Base-by-base conservation (phyloP, 2,797 vertebrate genomes). In the Gallinago stenura region DNA sequence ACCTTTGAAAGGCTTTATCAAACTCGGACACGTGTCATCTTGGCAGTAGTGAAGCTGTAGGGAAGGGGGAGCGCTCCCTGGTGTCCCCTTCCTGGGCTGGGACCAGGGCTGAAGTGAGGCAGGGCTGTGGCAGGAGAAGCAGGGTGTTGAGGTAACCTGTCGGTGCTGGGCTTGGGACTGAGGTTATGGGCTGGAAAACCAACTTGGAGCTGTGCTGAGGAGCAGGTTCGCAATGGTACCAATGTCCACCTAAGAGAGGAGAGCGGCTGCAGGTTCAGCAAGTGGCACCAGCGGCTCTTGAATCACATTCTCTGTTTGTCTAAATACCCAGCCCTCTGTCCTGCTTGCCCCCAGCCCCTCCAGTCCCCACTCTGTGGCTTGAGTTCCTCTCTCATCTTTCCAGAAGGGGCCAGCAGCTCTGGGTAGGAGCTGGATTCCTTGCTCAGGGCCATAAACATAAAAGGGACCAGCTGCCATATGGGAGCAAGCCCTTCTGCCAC, bases 1-100 rank as follows among this genome's bases (percentile, higher is more conserved):
- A 87, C 79, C 71, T 93, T 80, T 94, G 90, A 89, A 93, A 91
- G 76, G 75, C 60, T 93, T 90, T 85, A 62, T 93, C 48, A 10
- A 73, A 37, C 51, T 43, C 0, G 3, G 56, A 85, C 87, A 61
- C 0, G 8, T 89, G 82, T 91, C 71, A 72, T 79, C 82, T 83
- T 58, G 79, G 85, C 41, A 53, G 68, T 46, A 61, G 70, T 0
- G 2, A 48, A 84, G 70, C 57, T 87, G 73, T 28, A 39, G 45
- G 65, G 35, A 60, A 56, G 31, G 48, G 51, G 53, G 51, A 33
- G 31, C 26, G 2, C 60, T 84, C 45, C 31, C 35, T 37, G n/a
- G 48, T 68, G 70, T 82, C 33, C 46, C 48, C 25, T 24, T 50
- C 62, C 45, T 45, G 21, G 48, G 26, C 56, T 83, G 48, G 87